Evolutionary conservation across 2,888 invertebrate genomes (phyloP), one percentile per base, ranked within the genome.

Genomic region (Tupiocoris notatus): DNA sequence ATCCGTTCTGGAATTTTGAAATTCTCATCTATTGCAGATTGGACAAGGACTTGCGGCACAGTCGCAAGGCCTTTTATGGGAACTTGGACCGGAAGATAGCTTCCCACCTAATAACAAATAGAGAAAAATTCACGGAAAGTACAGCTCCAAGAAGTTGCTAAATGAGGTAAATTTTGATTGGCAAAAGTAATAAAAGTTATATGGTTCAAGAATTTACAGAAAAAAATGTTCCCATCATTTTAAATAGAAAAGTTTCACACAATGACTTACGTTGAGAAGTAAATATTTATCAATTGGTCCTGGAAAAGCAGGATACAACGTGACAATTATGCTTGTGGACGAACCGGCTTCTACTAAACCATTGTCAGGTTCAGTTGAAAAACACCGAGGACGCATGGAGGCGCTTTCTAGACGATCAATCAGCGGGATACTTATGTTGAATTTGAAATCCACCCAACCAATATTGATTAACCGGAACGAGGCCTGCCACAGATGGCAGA

Each of bases 221-320:
- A n/a, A n/a, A n/a, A n/a, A n/a, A n/a, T n/a, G n/a, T n/a, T n/a
- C n/a, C n/a, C n/a, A n/a, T n/a, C n/a, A n/a, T n/a, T n/a, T n/a
- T n/a, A n/a, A n/a, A n/a, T n/a, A n/a, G n/a, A n/a, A n/a, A n/a
- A n/a, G n/a, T n/a, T n/a, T n/a, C n/a, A n/a, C n/a, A n/a, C n/a
- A n/a, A n/a, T n/a, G 0, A 58, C 75, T 25, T 59, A 75, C 75
- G 7, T 16, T 20, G 2, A 75, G 61, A 7, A 21, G 25, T 16
- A 75, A 66, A 16, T 25, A 66, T 58, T 58, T 66, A 12, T 75
- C 66, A 16, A 75, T 39, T 3, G 75, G 75, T 7, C 75, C 75
- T 6, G 66, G 57, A n/a, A 75, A 23, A 1, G 25, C 75, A 1
- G 75, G 75, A 59, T 75, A 66, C 12, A 75, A 25, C 1, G 66